phyloP scores from a whole-genome alignment of 1,140 invertebrate species.

The Maconellicoccus hirsutus region DNA sequence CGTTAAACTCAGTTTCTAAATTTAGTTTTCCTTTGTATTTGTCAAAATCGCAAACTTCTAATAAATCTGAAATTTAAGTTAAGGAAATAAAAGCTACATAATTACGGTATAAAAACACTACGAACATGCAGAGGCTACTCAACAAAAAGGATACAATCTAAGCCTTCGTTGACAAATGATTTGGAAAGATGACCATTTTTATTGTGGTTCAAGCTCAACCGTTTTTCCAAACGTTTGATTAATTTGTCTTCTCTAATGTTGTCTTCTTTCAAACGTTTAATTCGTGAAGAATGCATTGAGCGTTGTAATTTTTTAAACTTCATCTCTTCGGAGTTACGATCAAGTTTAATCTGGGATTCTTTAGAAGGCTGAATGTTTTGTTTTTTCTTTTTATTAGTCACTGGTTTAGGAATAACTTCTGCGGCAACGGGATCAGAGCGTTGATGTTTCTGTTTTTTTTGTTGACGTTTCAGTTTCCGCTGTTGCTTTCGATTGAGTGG shows the following conservation, averaged over 20 bases:
- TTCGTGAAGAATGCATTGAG: conserved; percentile 45
- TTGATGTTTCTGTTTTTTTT: background rate
- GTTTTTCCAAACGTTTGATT: conserved; percentile 71
- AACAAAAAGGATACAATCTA: conserved; percentile 68
- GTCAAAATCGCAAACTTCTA: conserved; percentile 66
- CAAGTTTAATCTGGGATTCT: background rate
- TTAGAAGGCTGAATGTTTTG: background rate
- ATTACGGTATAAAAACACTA: background rate
- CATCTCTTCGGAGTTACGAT: conserved; percentile 24
- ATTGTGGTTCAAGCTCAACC: conserved; percentile 65
- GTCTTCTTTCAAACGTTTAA: conserved; percentile 49
- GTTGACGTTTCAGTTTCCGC: background rate
- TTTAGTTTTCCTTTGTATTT: conserved; percentile 48
- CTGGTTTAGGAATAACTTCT: background rate
- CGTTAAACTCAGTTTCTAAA: conserved; percentile 48
- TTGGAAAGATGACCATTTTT: conserved; percentile 62
- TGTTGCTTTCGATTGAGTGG: background rate
- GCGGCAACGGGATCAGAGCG: background rate
- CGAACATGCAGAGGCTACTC: too few species aligned
- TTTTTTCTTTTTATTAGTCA: background rate
- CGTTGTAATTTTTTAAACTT: conserved; percentile 38
- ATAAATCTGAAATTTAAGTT: conserved; percentile 43
- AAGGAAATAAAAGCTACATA: conserved; percentile 23
- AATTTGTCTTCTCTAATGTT: conserved; percentile 67
- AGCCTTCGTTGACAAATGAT: conserved; percentile 65